Evolutionary conservation across 2,888 invertebrate species (phyloP), one percentile per base, ranked within the genome.

Genomic region (Andrena hattorfiana): DNA sequence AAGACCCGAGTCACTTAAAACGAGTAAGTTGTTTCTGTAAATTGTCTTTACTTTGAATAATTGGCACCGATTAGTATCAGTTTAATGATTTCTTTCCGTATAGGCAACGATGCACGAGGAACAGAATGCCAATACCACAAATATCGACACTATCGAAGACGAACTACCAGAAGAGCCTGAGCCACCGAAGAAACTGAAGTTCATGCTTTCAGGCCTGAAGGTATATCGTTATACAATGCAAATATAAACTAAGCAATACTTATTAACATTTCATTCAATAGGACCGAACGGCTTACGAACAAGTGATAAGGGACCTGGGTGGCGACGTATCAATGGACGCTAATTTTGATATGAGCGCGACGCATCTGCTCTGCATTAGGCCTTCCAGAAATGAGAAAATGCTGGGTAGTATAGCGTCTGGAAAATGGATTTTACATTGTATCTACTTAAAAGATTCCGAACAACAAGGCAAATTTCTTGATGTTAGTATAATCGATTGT

Each of bases 361-460:
- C 97, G 0, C 98, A 98, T 92, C 94, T 98, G 28, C 94, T 99
- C 42, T 97, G 97, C 87, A 95, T 96, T 62, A 96, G 96, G 90
- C 96, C 97, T 0, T 95, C 95, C 8, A 96, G 98, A 77, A 98
- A 97, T 92, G 99, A 99, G 95, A 98, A 98, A 94, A 96, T 97
- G 94, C 94, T 99, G 32, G 97, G 97, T 0, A 97, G 97, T 78
- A 96, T 99, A 81, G 98, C 99, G 0, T 95, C 97, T 0, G 99
- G 99, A 23, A 97, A 97, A 89, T 99, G 98, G 98, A 95, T 99
- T 13, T 94, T 99, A n/a, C 97, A 97, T 89, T 95, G 96, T 1
- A 95, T 96, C 0, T 99, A 98, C 90, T 94, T 98, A 1, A 95
- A 96, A 5, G 95, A 96, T 63, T 97, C 97, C 74, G 94, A 95